Conservation (phyloP, 2,888 invertebrate genomes). For the Melinaea menophilus region DNA sequence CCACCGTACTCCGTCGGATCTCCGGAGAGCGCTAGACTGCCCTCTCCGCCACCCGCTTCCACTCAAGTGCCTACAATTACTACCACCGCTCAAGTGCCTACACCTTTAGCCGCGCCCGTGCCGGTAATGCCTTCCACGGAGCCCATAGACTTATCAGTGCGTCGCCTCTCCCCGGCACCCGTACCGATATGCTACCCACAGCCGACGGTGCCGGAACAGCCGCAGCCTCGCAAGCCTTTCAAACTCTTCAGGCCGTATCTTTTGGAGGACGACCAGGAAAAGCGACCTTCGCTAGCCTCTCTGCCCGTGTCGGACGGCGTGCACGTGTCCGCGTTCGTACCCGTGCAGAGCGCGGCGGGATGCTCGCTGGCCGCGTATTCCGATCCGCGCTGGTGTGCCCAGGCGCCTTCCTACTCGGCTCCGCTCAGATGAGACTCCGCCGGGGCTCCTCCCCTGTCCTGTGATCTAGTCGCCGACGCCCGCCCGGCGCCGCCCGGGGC, state of each 20-base stretch:
- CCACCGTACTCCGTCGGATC: constrained; percentile 68
- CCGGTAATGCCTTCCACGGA: constrained; percentile 49
- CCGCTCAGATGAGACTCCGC: constrained; percentile 70
- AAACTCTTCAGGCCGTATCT: constrained; percentile 88
- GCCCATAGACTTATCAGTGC: constrained; percentile 63
- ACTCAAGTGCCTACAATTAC: constrained; percentile 39
- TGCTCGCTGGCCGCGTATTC: constrained; percentile 61
- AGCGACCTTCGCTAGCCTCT: constrained; percentile 56
- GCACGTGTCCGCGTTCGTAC: constrained; percentile 70
- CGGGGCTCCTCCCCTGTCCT: constrained; percentile 64
- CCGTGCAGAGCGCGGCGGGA: constrained; percentile 66
- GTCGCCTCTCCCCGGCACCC: constrained; percentile 42
- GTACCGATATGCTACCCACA: constrained; percentile 43
- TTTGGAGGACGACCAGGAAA: constrained; percentile 78
- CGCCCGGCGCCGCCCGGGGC: constrained; percentile 73
- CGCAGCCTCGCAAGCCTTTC: constrained; percentile 79
- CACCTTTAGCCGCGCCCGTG: constrained; percentile 38
- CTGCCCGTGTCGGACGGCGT: constrained; percentile 57
- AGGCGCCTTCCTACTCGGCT: constrained; percentile 78
- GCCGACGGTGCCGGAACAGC: constrained; percentile 50
- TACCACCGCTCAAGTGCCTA: constrained; percentile 47
- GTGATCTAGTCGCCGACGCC: constrained; percentile 77
- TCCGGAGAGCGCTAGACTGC: constrained; percentile 66
- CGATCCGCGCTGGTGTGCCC: constrained; percentile 81
- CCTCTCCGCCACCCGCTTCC: constrained; percentile 63